Percentiles rank a stretch among this genome's conserved stretches.
phyloP scores from a whole-genome alignment of 2,797 vertebrate species.

The Sebastes ruberrimus region DNA sequence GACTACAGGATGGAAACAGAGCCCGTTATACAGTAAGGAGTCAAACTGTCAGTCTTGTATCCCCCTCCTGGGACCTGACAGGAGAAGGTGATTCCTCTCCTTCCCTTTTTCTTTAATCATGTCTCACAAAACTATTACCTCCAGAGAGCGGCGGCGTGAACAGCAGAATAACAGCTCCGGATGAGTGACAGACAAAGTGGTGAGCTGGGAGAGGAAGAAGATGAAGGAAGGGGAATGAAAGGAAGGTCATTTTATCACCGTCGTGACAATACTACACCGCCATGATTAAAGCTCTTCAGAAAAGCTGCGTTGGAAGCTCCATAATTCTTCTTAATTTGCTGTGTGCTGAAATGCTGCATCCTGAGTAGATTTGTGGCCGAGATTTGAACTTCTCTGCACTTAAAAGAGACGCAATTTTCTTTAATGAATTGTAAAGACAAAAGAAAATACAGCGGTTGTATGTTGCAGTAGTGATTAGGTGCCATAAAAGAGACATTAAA shows the following conservation, averaged over 20 bases:
- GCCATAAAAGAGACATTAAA: constrained; percentile 24
- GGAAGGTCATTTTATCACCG: constrained; percentile 63
- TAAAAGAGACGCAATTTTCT: neutral
- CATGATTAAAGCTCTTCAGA: constrained; percentile 37
- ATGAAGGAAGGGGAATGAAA: constrained; percentile 52
- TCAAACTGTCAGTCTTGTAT: constrained; percentile 23
- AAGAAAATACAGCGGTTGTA: neutral
- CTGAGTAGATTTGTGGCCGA: neutral
- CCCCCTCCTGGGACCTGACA: constrained; percentile 16
- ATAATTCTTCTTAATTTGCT: constrained; percentile 34
- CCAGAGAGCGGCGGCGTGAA: constrained; percentile 35
- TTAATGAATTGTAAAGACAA: constrained; percentile 8
- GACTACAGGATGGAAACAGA: neutral
- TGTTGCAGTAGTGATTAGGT: neutral
- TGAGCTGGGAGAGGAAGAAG: constrained; percentile 29
- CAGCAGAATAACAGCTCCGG: constrained; percentile 50
- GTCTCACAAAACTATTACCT: constrained; percentile 67
- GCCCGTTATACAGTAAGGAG: constrained; percentile 14
- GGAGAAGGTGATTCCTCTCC: constrained; percentile 31
- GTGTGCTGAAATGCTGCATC: neutral
- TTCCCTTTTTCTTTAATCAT: constrained; percentile 64
- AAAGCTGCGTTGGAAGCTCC: neutral
- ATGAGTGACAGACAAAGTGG: constrained; percentile 73
- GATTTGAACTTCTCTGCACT: neutral
- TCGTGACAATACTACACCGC: constrained; percentile 31